phyloP scores from a whole-genome alignment of 2,797 vertebrate species.

The Distichodus sexfasciatus region DNA sequence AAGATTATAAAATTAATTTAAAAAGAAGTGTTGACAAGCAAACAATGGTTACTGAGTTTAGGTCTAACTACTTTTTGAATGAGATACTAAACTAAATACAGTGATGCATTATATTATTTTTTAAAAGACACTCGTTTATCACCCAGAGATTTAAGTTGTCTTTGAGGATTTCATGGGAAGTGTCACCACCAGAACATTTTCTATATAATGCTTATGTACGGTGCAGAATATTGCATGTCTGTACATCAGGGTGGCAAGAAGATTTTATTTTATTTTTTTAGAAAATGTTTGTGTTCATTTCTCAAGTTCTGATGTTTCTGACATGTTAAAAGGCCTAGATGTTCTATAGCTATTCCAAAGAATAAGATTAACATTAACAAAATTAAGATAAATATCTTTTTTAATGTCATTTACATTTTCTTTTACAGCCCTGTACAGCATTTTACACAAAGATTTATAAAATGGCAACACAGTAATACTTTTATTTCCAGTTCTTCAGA shows the following conservation, averaged over 20 bases:
- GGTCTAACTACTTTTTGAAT: too few relatives aligned
- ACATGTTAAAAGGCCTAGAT: neutral
- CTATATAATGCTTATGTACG: too few relatives aligned
- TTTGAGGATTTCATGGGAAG: too few relatives aligned
- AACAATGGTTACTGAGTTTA: neutral
- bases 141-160: too few relatives aligned
- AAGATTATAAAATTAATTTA: neutral
- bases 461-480: conserved; percentile 3
- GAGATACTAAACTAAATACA: too few relatives aligned
- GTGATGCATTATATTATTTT: too few relatives aligned
- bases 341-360: conserved; percentile 6
- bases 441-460: conserved; percentile 3
- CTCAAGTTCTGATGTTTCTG: neutral
- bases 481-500: neutral
- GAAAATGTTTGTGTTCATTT: neutral
- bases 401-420: neutral
- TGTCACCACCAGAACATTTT: too few relatives aligned
- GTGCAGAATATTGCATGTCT: too few relatives aligned
- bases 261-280: too few relatives aligned
- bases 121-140: too few relatives aligned
- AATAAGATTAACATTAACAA: neutral
- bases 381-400: neutral
- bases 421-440: conserved; percentile 10
- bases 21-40: neutral
- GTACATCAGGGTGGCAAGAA: too few relatives aligned